Conservation (phyloP, 2,797 vertebrate genomes). For the Echeneis naucrates region DNA sequence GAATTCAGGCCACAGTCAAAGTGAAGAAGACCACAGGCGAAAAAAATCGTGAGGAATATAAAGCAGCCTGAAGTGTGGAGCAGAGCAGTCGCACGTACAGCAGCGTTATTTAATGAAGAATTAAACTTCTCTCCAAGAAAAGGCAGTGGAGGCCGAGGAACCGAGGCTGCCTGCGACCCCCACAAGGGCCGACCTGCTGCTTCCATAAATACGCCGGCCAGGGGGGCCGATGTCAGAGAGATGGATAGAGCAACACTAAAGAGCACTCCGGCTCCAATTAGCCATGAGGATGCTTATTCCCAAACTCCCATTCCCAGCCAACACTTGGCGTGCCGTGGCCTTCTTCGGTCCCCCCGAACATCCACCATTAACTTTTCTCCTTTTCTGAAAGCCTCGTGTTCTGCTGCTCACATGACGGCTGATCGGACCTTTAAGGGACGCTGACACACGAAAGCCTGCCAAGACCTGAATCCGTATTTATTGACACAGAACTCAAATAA, state of each 20-base stretch:
- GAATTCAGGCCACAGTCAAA: background rate
- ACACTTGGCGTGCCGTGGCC: slow-evolving; percentile 26
- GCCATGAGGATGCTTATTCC: slow-evolving; percentile 66
- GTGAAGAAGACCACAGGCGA: background rate
- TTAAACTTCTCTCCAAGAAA: slow-evolving; percentile 9
- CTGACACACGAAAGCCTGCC: too few species aligned
- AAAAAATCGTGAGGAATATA: background rate
- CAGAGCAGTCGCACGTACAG: too few species aligned
- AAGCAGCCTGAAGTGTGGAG: background rate
- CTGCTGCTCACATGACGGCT: background rate
- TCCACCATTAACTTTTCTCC: background rate
- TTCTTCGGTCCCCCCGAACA: background rate
- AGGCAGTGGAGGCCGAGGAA: slow-evolving; percentile 24
- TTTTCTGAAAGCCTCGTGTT: background rate
- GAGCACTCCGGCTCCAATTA: slow-evolving; percentile 72
- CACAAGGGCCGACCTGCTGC: slow-evolving; percentile 54
- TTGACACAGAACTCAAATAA: too few species aligned
- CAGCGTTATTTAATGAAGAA: slow-evolving; percentile 8
- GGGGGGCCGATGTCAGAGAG: slow-evolving; percentile 63
- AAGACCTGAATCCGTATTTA: too few species aligned
- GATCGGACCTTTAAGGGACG: too few species aligned
- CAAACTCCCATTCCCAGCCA: slow-evolving; percentile 54
- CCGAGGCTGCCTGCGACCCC: slow-evolving; percentile 36
- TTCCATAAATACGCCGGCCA: slow-evolving; percentile 77
- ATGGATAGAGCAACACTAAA: slow-evolving; percentile 73